Percentiles rank a stretch among this genome's conserved stretches.
Evolutionary conservation across 2,113 vertebrate species (phyloP).

Genomic region (Otus sunia): DNA sequence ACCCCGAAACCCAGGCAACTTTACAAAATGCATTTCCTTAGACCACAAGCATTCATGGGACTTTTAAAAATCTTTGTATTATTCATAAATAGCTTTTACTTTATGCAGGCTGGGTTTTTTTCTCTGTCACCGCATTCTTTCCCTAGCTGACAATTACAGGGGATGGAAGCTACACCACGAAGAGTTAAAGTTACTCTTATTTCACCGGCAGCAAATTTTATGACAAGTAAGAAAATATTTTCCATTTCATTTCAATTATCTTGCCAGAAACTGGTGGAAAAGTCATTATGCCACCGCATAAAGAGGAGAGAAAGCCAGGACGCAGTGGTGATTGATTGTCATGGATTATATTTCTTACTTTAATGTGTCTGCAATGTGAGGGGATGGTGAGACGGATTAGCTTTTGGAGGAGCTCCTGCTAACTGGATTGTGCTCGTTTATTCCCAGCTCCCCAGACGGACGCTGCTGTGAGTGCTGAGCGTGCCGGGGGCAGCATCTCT

Average conservation of each 20-base stretch:
- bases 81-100: constrained; percentile 46
- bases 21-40: constrained; percentile 6
- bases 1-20: neutral
- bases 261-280: constrained; percentile 73
- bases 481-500: accelerated
- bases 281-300: constrained; percentile 67
- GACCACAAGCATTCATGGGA: neutral
- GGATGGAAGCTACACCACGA: constrained; percentile 21
- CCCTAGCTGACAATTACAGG: constrained; percentile 41
- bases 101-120: neutral
- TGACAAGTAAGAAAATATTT: constrained; percentile 70
- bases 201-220: constrained; percentile 63
- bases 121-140: constrained; percentile 17
- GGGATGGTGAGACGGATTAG: constrained; percentile 14
- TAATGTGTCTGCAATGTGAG: constrained; percentile 61
- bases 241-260: constrained; percentile 77
- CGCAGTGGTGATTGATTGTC: constrained; percentile 58
- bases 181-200: constrained; percentile 64
- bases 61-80: constrained; percentile 36
- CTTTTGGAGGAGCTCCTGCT: constrained; percentile 37
- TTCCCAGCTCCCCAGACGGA: neutral
- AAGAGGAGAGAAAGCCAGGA: constrained; percentile 66
- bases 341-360: constrained; percentile 65
- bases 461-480: neutral
- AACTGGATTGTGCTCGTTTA: neutral